These are phyloP conservation scores for Lochmaea crataegi DNA, from an alignment of 2,888 invertebrate genomes.

Conservation along the genomic window DNA sequence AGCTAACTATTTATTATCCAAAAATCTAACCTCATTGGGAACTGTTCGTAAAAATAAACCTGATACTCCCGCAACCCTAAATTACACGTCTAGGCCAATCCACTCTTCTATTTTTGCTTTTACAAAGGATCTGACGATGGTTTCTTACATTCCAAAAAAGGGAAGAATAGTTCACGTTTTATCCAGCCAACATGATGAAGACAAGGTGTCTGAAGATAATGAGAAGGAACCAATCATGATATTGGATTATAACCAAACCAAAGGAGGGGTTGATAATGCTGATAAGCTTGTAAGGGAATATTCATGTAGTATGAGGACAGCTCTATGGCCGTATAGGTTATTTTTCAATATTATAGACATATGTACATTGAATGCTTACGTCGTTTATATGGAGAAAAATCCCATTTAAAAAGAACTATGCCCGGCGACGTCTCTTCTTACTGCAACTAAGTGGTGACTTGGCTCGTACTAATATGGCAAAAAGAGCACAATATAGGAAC, in stretches of 20 bases:
- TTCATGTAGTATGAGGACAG: no score
- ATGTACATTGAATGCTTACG: conserved; percentile 21
- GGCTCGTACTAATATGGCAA: no score
- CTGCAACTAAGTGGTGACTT: no score
- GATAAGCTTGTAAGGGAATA: no score
- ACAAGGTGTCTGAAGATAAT: no score
- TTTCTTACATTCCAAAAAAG: neutral
- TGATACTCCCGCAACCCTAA: conserved; percentile 26
- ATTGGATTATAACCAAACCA: no score
- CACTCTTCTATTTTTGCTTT: conserved; percentile 25
- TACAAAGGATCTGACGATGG: conserved; percentile 32
- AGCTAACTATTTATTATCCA: conserved; percentile 33
- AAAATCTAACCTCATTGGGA: conserved; percentile 36
- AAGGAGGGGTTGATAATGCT: no score
- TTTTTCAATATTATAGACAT: conserved; percentile 29
- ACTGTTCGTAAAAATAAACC: conserved; percentile 35
- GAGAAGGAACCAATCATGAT: no score
- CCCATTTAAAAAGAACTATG: neutral
- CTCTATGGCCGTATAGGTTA: neutral
- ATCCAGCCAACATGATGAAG: no score
- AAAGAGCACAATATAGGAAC: no score
- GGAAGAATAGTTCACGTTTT: no score
- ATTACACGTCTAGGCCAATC: conserved; percentile 19
- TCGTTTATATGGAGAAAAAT: conserved; percentile 25
- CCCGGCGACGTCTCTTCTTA: no score